These are phyloP conservation scores for Zalophus californianus DNA, from an alignment of 2,797 vertebrate species.

Conservation along the genomic window DNA sequence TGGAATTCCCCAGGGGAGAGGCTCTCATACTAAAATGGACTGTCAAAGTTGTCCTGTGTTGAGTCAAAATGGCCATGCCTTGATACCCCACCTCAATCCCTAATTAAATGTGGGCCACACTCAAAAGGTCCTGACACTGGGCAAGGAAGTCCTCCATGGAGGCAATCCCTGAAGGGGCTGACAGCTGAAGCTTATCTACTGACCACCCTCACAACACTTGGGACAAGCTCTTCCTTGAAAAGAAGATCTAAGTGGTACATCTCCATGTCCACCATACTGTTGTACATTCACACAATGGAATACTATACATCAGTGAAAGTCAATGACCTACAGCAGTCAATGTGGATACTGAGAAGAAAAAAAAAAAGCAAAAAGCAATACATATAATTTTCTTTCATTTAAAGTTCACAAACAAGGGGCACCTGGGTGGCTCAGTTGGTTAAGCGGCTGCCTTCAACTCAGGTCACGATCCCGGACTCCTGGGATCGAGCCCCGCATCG, in stretches of 20 bases:
- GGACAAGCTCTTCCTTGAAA: conserved; percentile 13
- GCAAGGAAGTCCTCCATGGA: not conserved
- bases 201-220: not conserved
- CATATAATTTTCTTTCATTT: not conserved
- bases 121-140: not conserved
- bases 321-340: not conserved
- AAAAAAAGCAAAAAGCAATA: not conserved
- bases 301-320: not conserved
- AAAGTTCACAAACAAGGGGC: not conserved
- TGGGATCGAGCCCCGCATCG: too few relatives aligned
- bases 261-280: not conserved
- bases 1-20: not conserved
- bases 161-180: not conserved
- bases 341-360: not conserved
- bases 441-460: too few relatives aligned
- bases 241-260: not conserved
- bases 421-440: too few relatives aligned
- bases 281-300: not conserved
- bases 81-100: not conserved
- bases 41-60: not conserved
- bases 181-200: not conserved
- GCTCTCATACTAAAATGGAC: not conserved
- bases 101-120: not conserved
- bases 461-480: too few relatives aligned
- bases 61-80: not conserved